Evolutionary conservation across 2,797 vertebrate genomes (phyloP).

Genomic region (Carduelis carduelis): DNA sequence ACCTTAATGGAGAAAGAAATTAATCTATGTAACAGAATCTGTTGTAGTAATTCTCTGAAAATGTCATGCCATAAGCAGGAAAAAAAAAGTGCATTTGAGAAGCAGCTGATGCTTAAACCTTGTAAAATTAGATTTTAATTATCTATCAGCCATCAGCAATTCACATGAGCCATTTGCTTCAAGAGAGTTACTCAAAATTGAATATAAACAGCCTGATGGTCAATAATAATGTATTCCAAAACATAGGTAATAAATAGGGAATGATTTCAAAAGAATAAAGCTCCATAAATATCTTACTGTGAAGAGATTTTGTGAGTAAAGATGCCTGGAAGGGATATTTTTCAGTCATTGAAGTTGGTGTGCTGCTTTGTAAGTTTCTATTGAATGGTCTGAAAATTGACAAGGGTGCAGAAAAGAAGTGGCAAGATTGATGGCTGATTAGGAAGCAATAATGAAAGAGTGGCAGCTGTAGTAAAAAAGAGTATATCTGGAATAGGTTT

Average conservation of each 20-base stretch:
- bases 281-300: neutral
- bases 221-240: neutral
- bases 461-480: neutral
- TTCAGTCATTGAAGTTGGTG: neutral
- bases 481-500: neutral
- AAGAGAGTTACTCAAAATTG: neutral
- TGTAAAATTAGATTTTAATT: neutral
- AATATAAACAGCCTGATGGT: neutral
- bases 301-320: neutral
- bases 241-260: neutral
- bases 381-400: neutral
- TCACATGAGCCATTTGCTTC: neutral
- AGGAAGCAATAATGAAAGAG: neutral
- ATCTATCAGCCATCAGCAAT: neutral
- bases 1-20: neutral
- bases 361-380: neutral
- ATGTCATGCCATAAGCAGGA: neutral
- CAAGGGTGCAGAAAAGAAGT: neutral
- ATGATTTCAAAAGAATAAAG: neutral
- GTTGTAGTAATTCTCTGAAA: neutral
- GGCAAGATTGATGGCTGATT: neutral
- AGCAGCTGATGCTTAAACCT: neutral
- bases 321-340: neutral
- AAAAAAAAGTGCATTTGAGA: neutral
- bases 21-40: neutral